phyloP scores from a whole-genome alignment of 2,113 vertebrate genomes.

The Anoura caudifer region DNA sequence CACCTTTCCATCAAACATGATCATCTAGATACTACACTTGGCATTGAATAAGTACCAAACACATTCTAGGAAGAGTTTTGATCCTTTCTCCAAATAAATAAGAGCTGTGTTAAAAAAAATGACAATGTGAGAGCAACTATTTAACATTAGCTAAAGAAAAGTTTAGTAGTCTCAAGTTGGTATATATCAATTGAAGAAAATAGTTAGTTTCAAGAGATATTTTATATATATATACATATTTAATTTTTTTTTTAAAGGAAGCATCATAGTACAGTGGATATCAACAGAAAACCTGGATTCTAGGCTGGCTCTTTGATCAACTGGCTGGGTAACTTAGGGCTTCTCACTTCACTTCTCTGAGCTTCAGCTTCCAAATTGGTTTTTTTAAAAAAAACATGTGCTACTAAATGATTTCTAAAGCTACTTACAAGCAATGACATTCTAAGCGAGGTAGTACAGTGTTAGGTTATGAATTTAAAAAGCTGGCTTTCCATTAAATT shows the following conservation, averaged over 20 bases:
- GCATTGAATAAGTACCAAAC: not conserved
- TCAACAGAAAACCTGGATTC: not conserved
- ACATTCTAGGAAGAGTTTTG: not conserved
- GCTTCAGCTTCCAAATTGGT: not conserved
- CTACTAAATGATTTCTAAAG: not conserved
- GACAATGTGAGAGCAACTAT: not conserved
- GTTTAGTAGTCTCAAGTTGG: not conserved
- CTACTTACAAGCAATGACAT: not conserved
- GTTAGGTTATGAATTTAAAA: not conserved
- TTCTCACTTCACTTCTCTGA: not conserved
- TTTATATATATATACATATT: not conserved
- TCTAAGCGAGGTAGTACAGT: not conserved
- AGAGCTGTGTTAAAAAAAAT: not conserved
- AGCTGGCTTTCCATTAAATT: constrained; percentile 25
- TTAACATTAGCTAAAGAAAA: not conserved
- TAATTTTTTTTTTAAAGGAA: not conserved
- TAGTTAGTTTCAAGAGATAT: not conserved
- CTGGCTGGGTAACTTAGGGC: not conserved
- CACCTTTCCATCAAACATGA: not conserved
- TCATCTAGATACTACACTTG: not conserved
- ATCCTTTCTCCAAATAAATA: not conserved
- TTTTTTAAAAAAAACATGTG: not conserved
- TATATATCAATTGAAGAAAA: not conserved
- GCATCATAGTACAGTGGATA: not conserved
- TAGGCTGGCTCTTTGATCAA: not conserved